Evolutionary conservation across 2,888 invertebrate genomes (phyloP), one percentile per base, ranked within the genome.

Genomic region (Hypena proboscidalis): DNA sequence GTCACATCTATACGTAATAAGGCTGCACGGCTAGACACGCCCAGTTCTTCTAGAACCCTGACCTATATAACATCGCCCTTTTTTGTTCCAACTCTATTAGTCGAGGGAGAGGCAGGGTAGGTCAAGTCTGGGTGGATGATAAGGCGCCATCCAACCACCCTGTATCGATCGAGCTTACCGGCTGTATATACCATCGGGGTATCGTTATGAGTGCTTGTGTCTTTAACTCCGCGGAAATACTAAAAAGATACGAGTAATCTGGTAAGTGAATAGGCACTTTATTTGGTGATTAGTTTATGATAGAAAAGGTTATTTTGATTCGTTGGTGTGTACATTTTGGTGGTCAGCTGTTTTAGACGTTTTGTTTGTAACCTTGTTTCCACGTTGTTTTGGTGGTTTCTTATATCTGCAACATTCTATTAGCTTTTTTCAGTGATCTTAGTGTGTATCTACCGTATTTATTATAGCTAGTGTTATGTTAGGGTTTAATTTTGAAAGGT

Each of bases 81-180:
- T 30, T 36, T 41, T 19, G 27, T 27, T 5, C 7, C 10, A 13
- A 6, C 10, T 31, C 46, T 29, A 23, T 30, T 34, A 17, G 9
- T 5, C 15, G 32, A 4, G 7, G 9, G 44, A 27, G 46, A 54
- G 47, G 54, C 48, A 38, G 27, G 50, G 61, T 46, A 56, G 57
- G 49, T 59, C 45, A 34, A 14, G 41, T 55, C 37, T 48, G 39
- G 27, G 19, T 52, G 49, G 64, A 42, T 43, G 37, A 41, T 34
- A 42, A 53, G 73, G 71, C 72, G 72, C 72, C 71, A 62, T 50
- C 63, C 59, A 33, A 56, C 69, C 72, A 70, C 78, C 75, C 75
- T 50, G 34, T 83, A 85, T 85, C 66, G 85, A 85, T 83, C 79
- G 74, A 10, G 46, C 47, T 67, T 71, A 74, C 73, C 73, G 66